Evolutionary conservation across 2,797 vertebrate species (phyloP), one percentile per base, ranked within the genome.

Genomic region (Chanos chanos): DNA sequence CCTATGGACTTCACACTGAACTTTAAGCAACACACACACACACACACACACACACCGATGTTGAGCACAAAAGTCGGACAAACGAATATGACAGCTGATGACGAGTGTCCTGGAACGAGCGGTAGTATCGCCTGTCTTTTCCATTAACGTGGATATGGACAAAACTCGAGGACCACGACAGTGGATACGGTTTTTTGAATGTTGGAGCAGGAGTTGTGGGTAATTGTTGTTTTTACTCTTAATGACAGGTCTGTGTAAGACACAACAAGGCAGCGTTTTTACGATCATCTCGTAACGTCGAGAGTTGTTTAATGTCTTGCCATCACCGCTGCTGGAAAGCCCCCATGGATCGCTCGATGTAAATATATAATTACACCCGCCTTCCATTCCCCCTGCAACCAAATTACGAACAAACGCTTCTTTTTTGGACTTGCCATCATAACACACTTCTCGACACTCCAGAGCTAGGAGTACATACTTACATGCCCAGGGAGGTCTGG

Each of bases 281-380:
- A 87, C 77, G 81, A 89, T 87, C 82, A 79, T 75, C 81, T 87
- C 68, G 64, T 84, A 89, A 85, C 65, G 74, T 18, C 56, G 74
- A 60, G 52, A 85, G 82, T 81, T 80, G 81, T 89, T 88, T 90
- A 86, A 89, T 89, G 86, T 87, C 80, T 83, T 87, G 85, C 87
- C 87, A 89, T 88, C 79, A 74, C 83, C 87, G 83, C 87, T 80
- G 86, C 83, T 83, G 86, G 85, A 87, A 87, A 86, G 78, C 81
- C 83, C 82, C 85, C 70, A 78, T 80, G 83, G 83, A 81, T 77
- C 30, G 22, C 53, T 75, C 77, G 66, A 83, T 79, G 83, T 82
- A 82, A 86, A 87, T 84, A 81, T 81, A 85, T 79, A 84, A 84
- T 82, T 83, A 82, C 79, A 78, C 34, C 73, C 81, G 84, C 85